Conservation (phyloP, 2,888 invertebrate species). For the Coelopa pilipes region DNA sequence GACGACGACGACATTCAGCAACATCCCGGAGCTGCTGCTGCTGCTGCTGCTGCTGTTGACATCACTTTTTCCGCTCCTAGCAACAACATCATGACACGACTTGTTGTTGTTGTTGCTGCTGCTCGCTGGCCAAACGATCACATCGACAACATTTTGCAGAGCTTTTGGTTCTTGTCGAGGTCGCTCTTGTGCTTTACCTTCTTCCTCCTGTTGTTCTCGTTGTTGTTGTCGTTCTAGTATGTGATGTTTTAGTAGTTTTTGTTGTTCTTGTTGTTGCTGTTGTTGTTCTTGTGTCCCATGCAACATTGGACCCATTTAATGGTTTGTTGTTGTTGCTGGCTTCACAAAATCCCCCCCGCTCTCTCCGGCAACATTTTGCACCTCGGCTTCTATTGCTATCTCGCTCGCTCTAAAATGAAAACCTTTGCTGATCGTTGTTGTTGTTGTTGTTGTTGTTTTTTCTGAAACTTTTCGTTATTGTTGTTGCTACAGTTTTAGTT, state of each 20-base stretch:
- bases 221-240: constrained; percentile 42
- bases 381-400: not conserved
- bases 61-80: constrained; percentile 2
- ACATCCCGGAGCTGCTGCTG: constrained; percentile 13
- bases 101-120: not conserved
- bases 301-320: constrained; percentile 52
- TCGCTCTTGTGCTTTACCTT: no score
- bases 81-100: not conserved
- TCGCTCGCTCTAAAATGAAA: constrained; percentile 8
- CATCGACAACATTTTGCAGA: no score
- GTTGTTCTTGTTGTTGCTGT: constrained; percentile 40
- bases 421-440: constrained; percentile 9
- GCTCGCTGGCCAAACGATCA: no score
- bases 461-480: not conserved
- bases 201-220: constrained; percentile 32
- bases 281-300: constrained; percentile 15
- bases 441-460: not conserved
- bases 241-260: constrained; percentile 34
- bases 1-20: not conserved
- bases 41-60: constrained; percentile 19
- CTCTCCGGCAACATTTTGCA: constrained; percentile 16
- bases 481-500: not conserved
- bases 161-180: no score
- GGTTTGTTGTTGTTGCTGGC: constrained; percentile 39
- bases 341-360: not conserved